Conservation (phyloP, 2,888 invertebrate species). For the Syrista parreyssii region DNA sequence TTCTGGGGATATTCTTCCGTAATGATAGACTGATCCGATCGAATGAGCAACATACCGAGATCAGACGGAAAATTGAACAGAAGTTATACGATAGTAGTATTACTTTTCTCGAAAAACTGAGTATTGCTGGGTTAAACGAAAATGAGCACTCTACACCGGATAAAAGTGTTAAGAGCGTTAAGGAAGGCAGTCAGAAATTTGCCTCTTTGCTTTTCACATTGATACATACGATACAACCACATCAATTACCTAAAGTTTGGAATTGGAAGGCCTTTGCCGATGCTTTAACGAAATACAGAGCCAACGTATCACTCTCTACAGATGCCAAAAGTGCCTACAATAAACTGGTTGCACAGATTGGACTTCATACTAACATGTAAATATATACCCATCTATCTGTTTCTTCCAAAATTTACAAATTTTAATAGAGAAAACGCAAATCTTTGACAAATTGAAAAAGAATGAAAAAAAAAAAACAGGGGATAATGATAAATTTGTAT, state of each 20-base stretch:
- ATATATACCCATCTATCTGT: slow-evolving; percentile 21
- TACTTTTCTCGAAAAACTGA: slow-evolving; percentile 61
- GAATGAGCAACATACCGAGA: slow-evolving; percentile 58
- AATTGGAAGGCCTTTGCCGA: slow-evolving; percentile 65
- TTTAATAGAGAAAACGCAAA: not conserved
- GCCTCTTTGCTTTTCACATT: slow-evolving; percentile 69
- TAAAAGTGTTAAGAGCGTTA: slow-evolving; percentile 29
- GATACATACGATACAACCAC: slow-evolving; percentile 62
- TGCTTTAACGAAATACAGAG: slow-evolving; percentile 60
- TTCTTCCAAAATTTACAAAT: not conserved
- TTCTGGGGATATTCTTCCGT: slow-evolving; percentile 74
- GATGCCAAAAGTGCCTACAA: slow-evolving; percentile 67
- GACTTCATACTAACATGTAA: slow-evolving; percentile 53
- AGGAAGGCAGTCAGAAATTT: slow-evolving; percentile 71
- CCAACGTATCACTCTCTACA: slow-evolving; percentile 59
- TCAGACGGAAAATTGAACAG: slow-evolving; percentile 66
- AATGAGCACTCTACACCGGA: slow-evolving; percentile 41
- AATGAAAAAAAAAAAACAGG: not conserved
- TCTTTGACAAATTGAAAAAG: not conserved
- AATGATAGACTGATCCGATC: slow-evolving; percentile 70
- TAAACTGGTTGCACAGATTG: slow-evolving; percentile 64
- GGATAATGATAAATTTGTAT: not conserved
- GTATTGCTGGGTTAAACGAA: slow-evolving; percentile 55
- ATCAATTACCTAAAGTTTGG: slow-evolving; percentile 55
- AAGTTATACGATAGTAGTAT: slow-evolving; percentile 66